A percentile compares a stretch with the other conserved stretches of the same genome.
These are phyloP conservation scores for Numida meleagris DNA, from an alignment of 2,113 vertebrate species.

Conservation along the genomic window DNA sequence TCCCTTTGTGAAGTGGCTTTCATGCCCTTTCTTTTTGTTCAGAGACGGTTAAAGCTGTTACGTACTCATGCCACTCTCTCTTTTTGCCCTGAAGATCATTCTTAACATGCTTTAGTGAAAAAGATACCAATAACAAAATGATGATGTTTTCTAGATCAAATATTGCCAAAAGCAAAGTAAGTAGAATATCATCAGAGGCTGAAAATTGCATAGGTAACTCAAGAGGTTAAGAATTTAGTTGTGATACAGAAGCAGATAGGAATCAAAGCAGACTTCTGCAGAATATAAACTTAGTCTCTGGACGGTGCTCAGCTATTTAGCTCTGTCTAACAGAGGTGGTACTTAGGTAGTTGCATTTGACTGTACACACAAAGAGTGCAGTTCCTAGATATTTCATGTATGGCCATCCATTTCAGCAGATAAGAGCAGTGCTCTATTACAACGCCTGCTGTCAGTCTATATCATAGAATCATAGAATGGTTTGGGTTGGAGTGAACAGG, in stretches of 20 bases:
- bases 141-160: background rate
- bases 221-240: background rate
- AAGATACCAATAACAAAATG: background rate
- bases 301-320: no score
- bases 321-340: accelerated
- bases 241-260: background rate
- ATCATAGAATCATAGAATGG: background rate
- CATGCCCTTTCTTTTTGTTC: background rate
- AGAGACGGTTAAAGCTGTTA: background rate
- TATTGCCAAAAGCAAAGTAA: background rate
- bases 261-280: background rate
- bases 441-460: background rate
- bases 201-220: background rate
- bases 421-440: background rate
- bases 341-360: background rate
- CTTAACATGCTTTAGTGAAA: background rate
- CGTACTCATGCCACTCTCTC: accelerated
- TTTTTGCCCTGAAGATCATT: background rate
- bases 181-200: background rate
- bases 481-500: background rate
- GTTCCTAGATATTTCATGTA: background rate
- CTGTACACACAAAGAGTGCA: background rate
- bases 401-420: background rate
- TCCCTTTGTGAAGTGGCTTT: background rate
- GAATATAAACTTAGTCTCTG: background rate